Conservation (phyloP, 2,888 invertebrate genomes). For the Diadegma fenestrale region DNA sequence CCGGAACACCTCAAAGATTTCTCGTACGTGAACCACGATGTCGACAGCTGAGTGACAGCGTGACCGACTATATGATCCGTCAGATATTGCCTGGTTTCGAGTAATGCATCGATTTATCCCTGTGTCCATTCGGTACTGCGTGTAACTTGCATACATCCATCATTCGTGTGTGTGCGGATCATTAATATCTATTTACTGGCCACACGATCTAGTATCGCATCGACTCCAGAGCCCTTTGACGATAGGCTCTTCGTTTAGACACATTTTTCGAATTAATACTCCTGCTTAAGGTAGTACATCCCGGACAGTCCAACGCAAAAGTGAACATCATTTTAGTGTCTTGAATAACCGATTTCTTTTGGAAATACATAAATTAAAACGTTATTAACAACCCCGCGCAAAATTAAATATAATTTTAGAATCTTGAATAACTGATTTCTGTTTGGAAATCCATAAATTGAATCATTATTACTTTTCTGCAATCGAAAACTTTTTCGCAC, state of each 20-base stretch:
- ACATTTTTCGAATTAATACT: neutral
- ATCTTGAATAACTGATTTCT: no score
- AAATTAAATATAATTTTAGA: no score
- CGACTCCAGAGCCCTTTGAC: neutral
- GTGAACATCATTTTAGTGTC: no score
- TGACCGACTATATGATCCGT: slow-evolving; percentile 59
- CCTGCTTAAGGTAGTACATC: no score
- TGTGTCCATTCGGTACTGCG: slow-evolving; percentile 10
- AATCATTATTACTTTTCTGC: no score
- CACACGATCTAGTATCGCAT: neutral
- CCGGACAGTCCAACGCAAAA: no score
- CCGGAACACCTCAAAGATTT: slow-evolving; percentile 30
- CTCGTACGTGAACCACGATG: slow-evolving; percentile 38
- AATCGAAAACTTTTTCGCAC: no score
- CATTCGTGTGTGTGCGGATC: neutral
- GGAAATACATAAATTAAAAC: no score
- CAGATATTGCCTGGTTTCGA: slow-evolving; percentile 51
- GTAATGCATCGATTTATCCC: slow-evolving; percentile 47
- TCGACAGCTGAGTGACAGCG: slow-evolving; percentile 57
- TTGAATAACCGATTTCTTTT: no score
- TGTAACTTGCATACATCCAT: neutral
- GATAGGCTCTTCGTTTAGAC: neutral
- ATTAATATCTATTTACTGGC: neutral
- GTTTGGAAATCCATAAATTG: no score
- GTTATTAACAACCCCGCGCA: no score